phyloP scores from a whole-genome alignment of 92 coral and sea anemone species.

The Virgularia gustaviana region DNA sequence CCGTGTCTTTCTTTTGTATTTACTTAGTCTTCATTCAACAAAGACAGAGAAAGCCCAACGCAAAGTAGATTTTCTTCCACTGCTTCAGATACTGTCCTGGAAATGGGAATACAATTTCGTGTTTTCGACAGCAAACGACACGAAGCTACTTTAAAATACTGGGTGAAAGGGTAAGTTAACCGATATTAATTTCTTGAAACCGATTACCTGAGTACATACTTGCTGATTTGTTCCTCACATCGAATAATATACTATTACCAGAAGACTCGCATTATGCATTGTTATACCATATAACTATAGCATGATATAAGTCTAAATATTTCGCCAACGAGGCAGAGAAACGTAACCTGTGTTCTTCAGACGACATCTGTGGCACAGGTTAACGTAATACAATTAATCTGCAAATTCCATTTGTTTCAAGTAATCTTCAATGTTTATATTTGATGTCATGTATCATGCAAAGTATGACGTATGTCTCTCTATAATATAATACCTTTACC shows the following conservation, averaged over 20 bases:
- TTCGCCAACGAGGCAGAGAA: no score
- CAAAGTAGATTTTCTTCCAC: constrained; percentile 34
- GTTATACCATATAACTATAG: background rate
- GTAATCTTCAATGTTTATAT: no score
- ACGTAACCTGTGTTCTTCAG: no score
- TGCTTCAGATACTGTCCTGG: constrained; percentile 10
- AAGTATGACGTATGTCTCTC: no score
- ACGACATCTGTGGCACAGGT: no score
- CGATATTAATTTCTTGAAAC: background rate
- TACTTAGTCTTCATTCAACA: constrained; percentile 8
- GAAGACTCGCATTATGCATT: background rate
- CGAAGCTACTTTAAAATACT: constrained; percentile 63
- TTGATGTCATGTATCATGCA: no score
- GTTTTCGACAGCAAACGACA: constrained; percentile 31
- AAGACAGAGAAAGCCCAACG: constrained; percentile 29
- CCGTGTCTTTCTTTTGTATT: background rate
- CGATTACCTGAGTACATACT: background rate
- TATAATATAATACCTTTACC: no score
- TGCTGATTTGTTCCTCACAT: background rate
- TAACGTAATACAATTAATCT: no score
- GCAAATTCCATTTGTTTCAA: no score
- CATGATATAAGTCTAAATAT: no score
- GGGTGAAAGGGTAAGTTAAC: constrained; percentile 90
- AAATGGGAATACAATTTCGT: constrained; percentile 36
- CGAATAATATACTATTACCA: background rate